Percentiles rank a stretch among this genome's conserved stretches.
Conservation (phyloP, 2,888 invertebrate species). For the Capitulum mitella region DNA sequence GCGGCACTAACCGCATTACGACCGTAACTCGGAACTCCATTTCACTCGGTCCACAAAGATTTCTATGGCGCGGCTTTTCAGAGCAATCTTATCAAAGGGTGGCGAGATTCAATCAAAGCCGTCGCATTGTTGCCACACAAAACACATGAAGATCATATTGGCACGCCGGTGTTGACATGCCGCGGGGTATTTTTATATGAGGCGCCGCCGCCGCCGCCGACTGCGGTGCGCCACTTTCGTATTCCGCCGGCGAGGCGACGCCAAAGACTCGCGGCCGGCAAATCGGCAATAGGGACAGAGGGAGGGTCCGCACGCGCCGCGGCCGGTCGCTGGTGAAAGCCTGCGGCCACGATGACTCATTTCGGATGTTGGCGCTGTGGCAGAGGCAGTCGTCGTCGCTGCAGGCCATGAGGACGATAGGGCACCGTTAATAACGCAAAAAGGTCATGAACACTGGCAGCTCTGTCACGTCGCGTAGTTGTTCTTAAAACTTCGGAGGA, state of each 20-base stretch:
- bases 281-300: conserved; percentile 7
- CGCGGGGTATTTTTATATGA: conserved; percentile 19
- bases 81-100: conserved; percentile 8
- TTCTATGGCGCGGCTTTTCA: conserved; percentile 11
- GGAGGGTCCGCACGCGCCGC: background rate
- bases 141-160: conserved; percentile 25
- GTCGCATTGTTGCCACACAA: conserved; percentile 20
- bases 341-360: too few relatives aligned
- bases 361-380: too few relatives aligned
- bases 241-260: background rate
- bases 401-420: too few relatives aligned
- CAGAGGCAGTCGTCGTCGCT: too few relatives aligned
- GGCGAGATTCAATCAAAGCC: conserved; percentile 22
- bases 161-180: conserved; percentile 7
- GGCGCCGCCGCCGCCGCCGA: background rate
- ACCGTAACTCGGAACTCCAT: background rate
- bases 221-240: background rate
- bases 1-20: conserved; percentile 3
- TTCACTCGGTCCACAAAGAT: conserved; percentile 5
- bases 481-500: too few relatives aligned
- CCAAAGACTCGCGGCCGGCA: background rate
- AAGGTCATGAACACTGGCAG: too few relatives aligned
- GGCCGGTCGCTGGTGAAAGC: too few relatives aligned
- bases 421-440: too few relatives aligned
- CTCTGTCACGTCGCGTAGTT: too few relatives aligned